phyloP scores from a whole-genome alignment of 2,888 invertebrate species.

The Chloroclysta siterata region DNA sequence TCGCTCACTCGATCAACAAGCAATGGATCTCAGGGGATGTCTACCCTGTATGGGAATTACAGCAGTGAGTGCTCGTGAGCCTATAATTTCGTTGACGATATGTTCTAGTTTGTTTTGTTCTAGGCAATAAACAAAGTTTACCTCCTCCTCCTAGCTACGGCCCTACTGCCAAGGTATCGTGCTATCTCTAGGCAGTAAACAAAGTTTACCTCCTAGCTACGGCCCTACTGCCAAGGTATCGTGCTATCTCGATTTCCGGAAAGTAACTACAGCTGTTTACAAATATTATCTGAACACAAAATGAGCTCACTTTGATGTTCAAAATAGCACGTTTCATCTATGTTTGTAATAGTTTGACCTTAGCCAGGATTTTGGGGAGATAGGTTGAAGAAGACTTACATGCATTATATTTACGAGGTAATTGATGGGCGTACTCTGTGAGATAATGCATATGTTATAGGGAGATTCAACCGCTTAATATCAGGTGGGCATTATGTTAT shows the following conservation, averaged over 20 bases:
- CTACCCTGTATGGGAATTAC: not conserved
- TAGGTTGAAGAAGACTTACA: not conserved
- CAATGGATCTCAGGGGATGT: not conserved
- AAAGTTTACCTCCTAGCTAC: not conserved
- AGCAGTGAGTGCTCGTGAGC: not conserved
- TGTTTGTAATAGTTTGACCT: not conserved
- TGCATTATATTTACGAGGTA: too few relatives aligned
- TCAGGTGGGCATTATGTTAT: too few relatives aligned
- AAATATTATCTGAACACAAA: constrained; percentile 1
- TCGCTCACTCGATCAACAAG: too few relatives aligned
- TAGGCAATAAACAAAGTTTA: too few relatives aligned
- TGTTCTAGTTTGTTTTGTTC: too few relatives aligned
- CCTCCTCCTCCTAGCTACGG: not conserved
- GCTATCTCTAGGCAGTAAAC: too few relatives aligned
- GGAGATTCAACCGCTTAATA: too few relatives aligned
- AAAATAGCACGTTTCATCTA: not conserved
- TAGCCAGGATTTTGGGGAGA: not conserved
- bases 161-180: not conserved
- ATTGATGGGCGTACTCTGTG: too few relatives aligned
- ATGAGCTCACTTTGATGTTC: not conserved
- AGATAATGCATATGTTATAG: too few relatives aligned
- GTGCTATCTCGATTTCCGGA: not conserved
- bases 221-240: not conserved
- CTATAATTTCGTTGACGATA: not conserved
- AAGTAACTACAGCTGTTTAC: not conserved